Conservation (phyloP, 2,888 invertebrate genomes). For the Leptopterna dolabrata region DNA sequence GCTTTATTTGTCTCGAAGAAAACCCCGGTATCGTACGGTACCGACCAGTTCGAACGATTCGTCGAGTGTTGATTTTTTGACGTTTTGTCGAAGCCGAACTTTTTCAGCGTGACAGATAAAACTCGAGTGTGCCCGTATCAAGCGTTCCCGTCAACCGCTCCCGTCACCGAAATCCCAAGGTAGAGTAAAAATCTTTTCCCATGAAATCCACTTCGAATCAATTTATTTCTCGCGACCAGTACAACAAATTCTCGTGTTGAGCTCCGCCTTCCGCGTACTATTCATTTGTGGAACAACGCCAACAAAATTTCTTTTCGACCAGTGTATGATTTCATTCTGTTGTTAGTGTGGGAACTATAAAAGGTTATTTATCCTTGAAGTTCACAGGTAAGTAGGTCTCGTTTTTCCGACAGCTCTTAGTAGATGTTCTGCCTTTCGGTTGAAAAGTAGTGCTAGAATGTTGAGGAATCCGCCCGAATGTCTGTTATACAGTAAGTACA, state of each 20-base stretch:
- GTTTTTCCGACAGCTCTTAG: no score
- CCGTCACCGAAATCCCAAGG: not conserved
- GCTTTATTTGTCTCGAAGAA: not conserved
- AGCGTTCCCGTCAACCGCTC: not conserved
- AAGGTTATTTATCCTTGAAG: slow-evolving; percentile 25
- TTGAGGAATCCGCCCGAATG: no score
- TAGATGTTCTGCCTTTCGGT: no score
- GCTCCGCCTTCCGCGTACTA: not conserved
- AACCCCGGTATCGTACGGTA: not conserved
- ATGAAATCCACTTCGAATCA: no score
- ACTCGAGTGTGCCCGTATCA: not conserved
- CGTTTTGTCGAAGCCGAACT: not conserved
- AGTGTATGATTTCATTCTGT: slow-evolving; percentile 33
- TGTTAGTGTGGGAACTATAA: slow-evolving; percentile 30
- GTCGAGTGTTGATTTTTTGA: not conserved
- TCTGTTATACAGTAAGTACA: no score
- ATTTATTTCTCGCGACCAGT: no score
- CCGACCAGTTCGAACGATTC: not conserved
- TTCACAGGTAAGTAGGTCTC: not conserved
- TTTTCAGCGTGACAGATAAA: not conserved
- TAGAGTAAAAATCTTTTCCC: not conserved
- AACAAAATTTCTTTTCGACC: not conserved
- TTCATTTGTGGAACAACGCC: not conserved
- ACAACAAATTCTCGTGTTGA: no score
- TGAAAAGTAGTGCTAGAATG: no score